Evolutionary conservation across 2,113 vertebrate species (phyloP), one percentile per base, ranked within the genome.

Genomic region (Podarcis cretensis): DNA sequence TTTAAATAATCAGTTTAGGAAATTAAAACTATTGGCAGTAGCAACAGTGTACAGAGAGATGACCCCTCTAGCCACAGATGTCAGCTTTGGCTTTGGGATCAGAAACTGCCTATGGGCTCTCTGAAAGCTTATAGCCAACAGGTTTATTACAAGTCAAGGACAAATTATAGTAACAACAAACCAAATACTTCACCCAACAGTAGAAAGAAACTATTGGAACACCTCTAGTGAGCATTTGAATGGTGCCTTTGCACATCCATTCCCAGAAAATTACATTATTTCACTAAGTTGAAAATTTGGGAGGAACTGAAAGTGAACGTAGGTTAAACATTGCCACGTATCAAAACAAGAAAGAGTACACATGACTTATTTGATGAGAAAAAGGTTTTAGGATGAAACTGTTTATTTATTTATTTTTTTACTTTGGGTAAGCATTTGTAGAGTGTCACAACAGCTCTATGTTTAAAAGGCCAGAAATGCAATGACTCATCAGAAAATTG

Each of bases 61-160:
- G 87, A 92, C 27, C 69, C 89, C 93, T 96, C 81, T 88, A 94
- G 92, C 83, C 93, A 96, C 89, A 94, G 91, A 87, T 92, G 90
- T 95, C 93, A 95, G 91, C 85, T 96, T 93, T 95, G 84, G 90
- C 91, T 96, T 93, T 89, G 7, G 81, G 91, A 95, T 92, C 80
- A 68, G 89, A 74, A 94, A 94, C 87, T 94, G 85, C 86, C 94
- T 90, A 91, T 27, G 81, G 93, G 84, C 94, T 94, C 37, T 74
- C 69, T 88, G 86, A 97, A 88, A 95, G 89, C 83, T 95, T 91
- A 93, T 80, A 95, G 93, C 92, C 95, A 96, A 95, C 25, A 96
- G 94, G 93, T 95, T 97, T 95, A 96, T 97, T 97, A 96, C 88
- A 96, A 95, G 94, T 95, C 96, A 98, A 98, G 97, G 97, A 93